Evolutionary conservation across 2,888 invertebrate species (phyloP), one percentile per base, ranked within the genome.

Genomic region (Euplagia quadripunctaria): DNA sequence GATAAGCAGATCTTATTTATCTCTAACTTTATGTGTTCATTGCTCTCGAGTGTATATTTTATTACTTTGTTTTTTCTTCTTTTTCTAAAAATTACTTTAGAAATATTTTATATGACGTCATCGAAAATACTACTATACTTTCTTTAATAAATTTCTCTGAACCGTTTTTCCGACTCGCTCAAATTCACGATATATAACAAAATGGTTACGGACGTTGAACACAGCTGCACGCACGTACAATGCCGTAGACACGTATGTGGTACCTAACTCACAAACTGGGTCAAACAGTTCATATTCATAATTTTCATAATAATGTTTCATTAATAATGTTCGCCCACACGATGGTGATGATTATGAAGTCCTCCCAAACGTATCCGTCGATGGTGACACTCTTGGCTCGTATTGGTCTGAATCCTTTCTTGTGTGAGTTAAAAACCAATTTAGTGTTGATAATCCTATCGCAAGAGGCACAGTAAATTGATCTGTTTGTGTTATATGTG

Each of bases 271-370:
- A 68, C 68, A 61, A 79, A 82, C 71, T 76, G 71, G 75, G 80
- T 80, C 80, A 77, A 41, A 42, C 41, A 77, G 79, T 51, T 5
- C 42, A 41, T 77, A 82, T 81, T 79, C 74, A 77, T 79, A 8
- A 9, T 9, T 55, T n/a, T 65, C 55, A 58, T 71, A 78, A 78
- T 80, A n/a, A n/a, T n/a, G n/a, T n/a, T n/a, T n/a, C n/a, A n/a
- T 74, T 76, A 73, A 41, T 64, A 64, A 14, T n/a, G 6, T 70
- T 66, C 72, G 69, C 63, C 42, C 52, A 20, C 61, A 20, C 16
- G 17, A n/a, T 63, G 31, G 31, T 31, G 31, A 31, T 31, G 31
- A 31, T 31, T 31, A 31, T 31, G 31, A 31, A 1, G 31, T 31
- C 31, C 31, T 31, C 2, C 31, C 31, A 1, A 31, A 31, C 31